Evolutionary conservation across 2,888 invertebrate genomes (phyloP).

Genomic region (Cataglyphis cursor): DNA sequence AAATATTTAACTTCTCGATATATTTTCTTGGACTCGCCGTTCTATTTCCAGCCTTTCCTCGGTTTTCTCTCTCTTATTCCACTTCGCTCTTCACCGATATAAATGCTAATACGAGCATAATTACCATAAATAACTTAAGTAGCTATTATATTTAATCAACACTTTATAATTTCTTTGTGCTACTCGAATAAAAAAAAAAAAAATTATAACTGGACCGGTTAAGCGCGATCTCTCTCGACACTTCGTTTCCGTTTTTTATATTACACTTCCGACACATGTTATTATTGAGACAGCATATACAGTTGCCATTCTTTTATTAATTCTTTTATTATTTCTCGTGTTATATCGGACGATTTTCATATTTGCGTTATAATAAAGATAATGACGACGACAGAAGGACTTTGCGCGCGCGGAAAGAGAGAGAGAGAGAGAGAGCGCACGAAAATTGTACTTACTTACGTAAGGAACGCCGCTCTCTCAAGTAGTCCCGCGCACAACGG

Average conservation of each 20-base stretch:
- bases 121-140: not conserved
- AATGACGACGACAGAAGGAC: conserved; percentile 55
- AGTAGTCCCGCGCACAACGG: conserved; percentile 71
- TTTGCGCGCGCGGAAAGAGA: conserved; percentile 54
- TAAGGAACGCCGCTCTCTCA: conserved; percentile 64
- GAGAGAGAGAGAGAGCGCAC: conserved; percentile 66
- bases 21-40: conserved; percentile 56
- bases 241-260: not conserved
- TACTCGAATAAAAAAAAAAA: not conserved
- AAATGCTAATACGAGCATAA: conserved; percentile 70
- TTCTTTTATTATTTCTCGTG: conserved; percentile 13
- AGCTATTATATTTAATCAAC: not conserved
- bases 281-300: not conserved
- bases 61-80: conserved; percentile 41
- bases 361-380: conserved; percentile 55
- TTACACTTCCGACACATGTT: not conserved
- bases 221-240: not conserved
- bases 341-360: not conserved
- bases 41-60: conserved; percentile 12
- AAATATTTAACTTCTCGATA: conserved; percentile 80
- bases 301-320: not conserved
- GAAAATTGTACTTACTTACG: conserved; percentile 71
- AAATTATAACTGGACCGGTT: not conserved
- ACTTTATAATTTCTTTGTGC: not conserved
- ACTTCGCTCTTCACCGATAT: conserved; percentile 29